These are phyloP conservation scores for Popillia japonica DNA, from an alignment of 1,140 invertebrate genomes.

Conservation along the genomic window DNA sequence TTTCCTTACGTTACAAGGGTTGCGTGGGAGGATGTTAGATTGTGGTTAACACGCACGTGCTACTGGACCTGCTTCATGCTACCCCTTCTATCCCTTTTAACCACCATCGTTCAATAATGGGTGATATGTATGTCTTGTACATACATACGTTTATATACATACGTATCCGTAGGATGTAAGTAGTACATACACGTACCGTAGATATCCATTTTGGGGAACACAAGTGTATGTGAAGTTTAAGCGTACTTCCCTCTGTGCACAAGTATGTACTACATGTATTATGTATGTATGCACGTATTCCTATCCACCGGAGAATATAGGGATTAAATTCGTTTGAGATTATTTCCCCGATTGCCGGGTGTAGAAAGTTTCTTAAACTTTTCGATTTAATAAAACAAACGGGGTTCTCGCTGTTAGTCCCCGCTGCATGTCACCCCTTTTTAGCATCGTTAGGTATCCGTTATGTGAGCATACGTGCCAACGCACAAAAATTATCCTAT, in stretches of 20 bases:
- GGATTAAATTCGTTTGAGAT: constrained; percentile 16
- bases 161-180: neutral
- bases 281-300: constrained; percentile 17
- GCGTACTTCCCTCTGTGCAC: neutral
- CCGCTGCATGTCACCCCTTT: constrained; percentile 1
- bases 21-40: constrained; percentile 55
- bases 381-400: constrained; percentile 32
- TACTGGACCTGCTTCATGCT: constrained; percentile 50
- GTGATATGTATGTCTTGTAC: constrained; percentile 40
- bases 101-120: constrained; percentile 42
- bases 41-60: constrained; percentile 58
- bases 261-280: constrained; percentile 8
- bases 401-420: constrained; percentile 11
- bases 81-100: constrained; percentile 42
- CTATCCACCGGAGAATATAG: neutral
- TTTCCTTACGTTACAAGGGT: constrained; percentile 56
- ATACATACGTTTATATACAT: constrained; percentile 10
- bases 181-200: neutral
- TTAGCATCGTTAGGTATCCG: neutral
- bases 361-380: constrained; percentile 33
- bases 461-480: neutral
- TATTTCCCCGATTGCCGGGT: constrained; percentile 20
- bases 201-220: constrained; percentile 2
- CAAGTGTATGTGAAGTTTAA: constrained; percentile 22
- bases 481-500: constrained; percentile 7